phyloP scores from a whole-genome alignment of 2,113 vertebrate genomes.

The Strix aluco region DNA sequence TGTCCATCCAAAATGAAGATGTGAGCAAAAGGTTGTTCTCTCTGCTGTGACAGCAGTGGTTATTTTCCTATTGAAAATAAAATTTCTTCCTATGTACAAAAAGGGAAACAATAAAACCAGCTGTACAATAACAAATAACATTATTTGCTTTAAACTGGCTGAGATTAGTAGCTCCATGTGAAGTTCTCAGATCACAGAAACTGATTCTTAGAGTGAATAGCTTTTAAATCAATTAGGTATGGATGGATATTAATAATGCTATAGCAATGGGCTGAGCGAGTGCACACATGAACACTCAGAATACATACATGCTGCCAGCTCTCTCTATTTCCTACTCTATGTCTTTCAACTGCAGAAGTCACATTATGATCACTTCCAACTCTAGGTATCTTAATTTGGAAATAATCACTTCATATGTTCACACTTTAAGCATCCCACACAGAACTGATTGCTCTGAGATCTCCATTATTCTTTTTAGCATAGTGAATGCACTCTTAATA shows the following conservation, averaged over 20 bases:
- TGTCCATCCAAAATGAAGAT: background rate
- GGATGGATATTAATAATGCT: background rate
- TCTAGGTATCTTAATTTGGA: slow-evolving; percentile 37
- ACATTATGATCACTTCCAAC: background rate
- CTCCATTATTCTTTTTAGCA: slow-evolving; percentile 36
- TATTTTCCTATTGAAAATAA: background rate
- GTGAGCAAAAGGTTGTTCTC: background rate
- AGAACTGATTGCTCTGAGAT: slow-evolving; percentile 14
- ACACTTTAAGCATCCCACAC: slow-evolving; percentile 33
- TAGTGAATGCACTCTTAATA: slow-evolving; percentile 33
- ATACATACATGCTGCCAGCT: background rate
- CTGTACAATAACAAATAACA: background rate
- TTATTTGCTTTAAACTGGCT: background rate
- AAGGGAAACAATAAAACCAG: background rate
- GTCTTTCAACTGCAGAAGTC: background rate
- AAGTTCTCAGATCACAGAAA: background rate
- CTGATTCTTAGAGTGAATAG: background rate
- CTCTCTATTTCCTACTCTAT: background rate
- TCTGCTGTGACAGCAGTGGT: background rate
- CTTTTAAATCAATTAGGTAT: background rate
- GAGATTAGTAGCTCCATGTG: background rate
- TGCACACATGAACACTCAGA: background rate
- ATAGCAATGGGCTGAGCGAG: background rate
- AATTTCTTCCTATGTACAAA: background rate
- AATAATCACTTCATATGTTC: slow-evolving; percentile 40